Conservation (phyloP, 1,140 invertebrate genomes). For the Cataglyphis hispanica region DNA sequence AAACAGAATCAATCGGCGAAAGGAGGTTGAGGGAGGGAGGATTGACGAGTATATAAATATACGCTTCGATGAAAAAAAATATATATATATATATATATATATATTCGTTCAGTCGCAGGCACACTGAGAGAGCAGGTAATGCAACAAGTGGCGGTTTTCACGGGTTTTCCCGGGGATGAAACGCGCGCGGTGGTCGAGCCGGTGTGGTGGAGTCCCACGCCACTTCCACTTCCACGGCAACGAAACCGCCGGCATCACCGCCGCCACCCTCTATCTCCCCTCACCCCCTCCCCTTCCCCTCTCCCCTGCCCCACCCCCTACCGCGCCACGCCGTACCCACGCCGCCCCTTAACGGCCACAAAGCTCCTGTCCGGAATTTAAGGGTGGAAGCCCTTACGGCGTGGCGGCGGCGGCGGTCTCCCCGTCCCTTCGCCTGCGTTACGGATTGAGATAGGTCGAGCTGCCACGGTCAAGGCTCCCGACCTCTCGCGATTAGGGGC, state of each 20-base stretch:
- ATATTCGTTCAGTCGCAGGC: constrained; percentile 60
- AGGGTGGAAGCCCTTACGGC: constrained; percentile 78
- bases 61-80: constrained; percentile 7
- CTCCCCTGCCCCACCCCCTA: constrained; percentile 4
- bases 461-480: constrained; percentile 73
- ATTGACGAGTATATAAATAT: constrained; percentile 50
- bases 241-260: constrained; percentile 71
- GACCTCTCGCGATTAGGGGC: constrained; percentile 73
- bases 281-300: constrained; percentile 42
- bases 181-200: constrained; percentile 78
- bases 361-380: constrained; percentile 80
- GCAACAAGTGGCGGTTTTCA: constrained; percentile 87
- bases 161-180: constrained; percentile 86
- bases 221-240: constrained; percentile 74
- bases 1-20: neutral
- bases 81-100: constrained; percentile 25
- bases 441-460: constrained; percentile 77
- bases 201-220: constrained; percentile 79
- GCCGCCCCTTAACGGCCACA: constrained; percentile 75
- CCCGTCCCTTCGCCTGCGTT: constrained; percentile 69
- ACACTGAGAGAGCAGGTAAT: constrained; percentile 74
- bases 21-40: neutral
- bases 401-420: constrained; percentile 37
- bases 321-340: constrained; percentile 54
- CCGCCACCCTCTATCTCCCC: constrained; percentile 29